Percentiles rank a stretch among this genome's conserved stretches.
Conservation (phyloP, 2,797 vertebrate genomes). For the Scomberomorus guttatus region DNA sequence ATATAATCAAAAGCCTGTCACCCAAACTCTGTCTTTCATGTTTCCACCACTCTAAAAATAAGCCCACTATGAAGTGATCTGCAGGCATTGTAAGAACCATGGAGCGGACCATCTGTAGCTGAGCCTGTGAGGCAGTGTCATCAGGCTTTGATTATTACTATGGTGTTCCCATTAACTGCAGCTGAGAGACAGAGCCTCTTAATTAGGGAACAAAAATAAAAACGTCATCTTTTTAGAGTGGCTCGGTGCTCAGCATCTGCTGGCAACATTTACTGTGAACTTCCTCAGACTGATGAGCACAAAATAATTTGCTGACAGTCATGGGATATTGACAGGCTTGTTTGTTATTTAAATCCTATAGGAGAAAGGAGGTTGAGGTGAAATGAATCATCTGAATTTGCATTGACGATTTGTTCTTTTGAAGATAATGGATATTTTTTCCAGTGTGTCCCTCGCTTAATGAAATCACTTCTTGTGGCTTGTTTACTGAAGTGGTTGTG, state of each 20-base stretch:
- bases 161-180: conserved; percentile 64
- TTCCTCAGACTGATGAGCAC: neutral
- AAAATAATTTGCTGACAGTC: conserved; percentile 23
- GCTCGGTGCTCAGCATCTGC: conserved; percentile 41
- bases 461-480: conserved; percentile 38
- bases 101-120: conserved; percentile 69
- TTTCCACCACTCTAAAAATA: conserved; percentile 65
- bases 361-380: neutral
- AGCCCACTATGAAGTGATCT: conserved; percentile 50
- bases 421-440: conserved; percentile 41
- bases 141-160: conserved; percentile 67
- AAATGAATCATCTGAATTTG: conserved; percentile 30
- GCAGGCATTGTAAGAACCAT: conserved; percentile 51
- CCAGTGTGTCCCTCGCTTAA: conserved; percentile 11
- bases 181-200: conserved; percentile 55
- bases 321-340: conserved; percentile 2
- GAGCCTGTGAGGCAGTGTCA: conserved; percentile 61
- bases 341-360: conserved; percentile 40
- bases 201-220: conserved; percentile 51
- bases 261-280: conserved; percentile 24
- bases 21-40: conserved; percentile 56
- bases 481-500: neutral
- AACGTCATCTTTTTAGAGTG: neutral
- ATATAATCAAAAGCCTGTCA: conserved; percentile 58
- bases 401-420: conserved; percentile 38